Conservation (phyloP, 1,140 invertebrate genomes). For the Magallana angulata region DNA sequence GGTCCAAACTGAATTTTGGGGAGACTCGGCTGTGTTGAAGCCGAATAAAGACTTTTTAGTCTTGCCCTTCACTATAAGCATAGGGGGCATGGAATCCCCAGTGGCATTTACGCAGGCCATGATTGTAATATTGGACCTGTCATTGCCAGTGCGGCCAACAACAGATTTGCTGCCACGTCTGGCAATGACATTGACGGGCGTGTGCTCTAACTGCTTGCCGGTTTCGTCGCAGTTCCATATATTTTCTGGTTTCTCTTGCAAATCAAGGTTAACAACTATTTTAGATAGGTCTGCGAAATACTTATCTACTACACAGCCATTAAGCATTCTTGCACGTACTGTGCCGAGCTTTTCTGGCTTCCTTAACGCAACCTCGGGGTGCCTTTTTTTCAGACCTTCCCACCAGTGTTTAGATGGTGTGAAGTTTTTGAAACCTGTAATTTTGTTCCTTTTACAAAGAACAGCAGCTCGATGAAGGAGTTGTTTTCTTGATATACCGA, state of each 20-base stretch:
- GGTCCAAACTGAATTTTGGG: no score
- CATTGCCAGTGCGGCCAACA: slow-evolving; percentile 36
- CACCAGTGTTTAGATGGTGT: slow-evolving; percentile 55
- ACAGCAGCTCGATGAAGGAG: slow-evolving; percentile 40
- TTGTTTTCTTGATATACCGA: slow-evolving; percentile 49
- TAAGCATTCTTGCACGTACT: slow-evolving; percentile 47
- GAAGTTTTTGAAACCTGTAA: slow-evolving; percentile 51
- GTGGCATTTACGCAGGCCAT: no score
- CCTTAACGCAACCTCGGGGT: slow-evolving; percentile 47
- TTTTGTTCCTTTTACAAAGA: slow-evolving; percentile 48
- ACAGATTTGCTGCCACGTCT: slow-evolving; percentile 47
- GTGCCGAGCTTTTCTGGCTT: slow-evolving; percentile 58
- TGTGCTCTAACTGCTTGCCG: slow-evolving; percentile 44
- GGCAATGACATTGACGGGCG: slow-evolving; percentile 33
- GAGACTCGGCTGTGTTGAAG: no score
- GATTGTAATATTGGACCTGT: no score
- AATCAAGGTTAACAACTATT: neutral
- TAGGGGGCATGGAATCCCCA: no score
- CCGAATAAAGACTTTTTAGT: no score
- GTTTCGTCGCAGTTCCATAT: slow-evolving; percentile 51
- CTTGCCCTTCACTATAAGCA: no score
- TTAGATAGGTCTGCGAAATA: slow-evolving; percentile 42
- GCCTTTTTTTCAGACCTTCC: slow-evolving; percentile 50
- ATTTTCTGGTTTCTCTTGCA: slow-evolving; percentile 25
- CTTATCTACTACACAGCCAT: slow-evolving; percentile 41